Base-by-base conservation (phyloP, 2,888 invertebrate species). In the Acleris holmiana region DNA sequence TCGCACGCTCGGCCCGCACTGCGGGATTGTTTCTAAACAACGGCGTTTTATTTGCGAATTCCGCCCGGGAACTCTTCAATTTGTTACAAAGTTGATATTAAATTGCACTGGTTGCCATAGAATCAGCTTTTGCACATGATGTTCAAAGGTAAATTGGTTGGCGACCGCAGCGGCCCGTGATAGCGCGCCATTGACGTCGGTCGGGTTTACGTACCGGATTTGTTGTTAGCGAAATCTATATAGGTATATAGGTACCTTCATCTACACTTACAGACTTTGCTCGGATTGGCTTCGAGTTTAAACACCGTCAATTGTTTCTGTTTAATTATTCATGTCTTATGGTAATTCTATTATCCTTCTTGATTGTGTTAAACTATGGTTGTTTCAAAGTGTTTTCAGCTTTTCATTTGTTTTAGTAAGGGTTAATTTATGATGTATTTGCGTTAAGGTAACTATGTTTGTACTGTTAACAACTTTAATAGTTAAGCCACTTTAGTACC, bases 61-160 rank as follows among this genome's bases (percentile, higher is more conserved):
- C 53, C 44, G 7, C 25, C 47, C 6, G 15, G 18, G 18, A 61
- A 61, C 57, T 53, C 44, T 55, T 58, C 41, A 55, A 41, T 62
- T 66, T 62, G 62, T 67, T 69, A 65, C 66, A 64, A 61, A 70
- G 54, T 59, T 68, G 55, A 67, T 68, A 47, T 40, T 51, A 53
- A 54, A 49, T 48, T 60, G 62, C 47, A 23, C 44, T 53, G 54
- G 68, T 68, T 68, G 59, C 58, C 63, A 55, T 48, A 65, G 55
- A 64, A 56, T 68, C 63, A 62, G 69, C 65, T 68, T 67, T 70
- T 79, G 76, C 78, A 77, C 72, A 76, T 76, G 73, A 78, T 65
- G 79, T 80, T 81, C 82, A 82, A 84, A 86, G 84, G 87, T 83
- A 86, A 88, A 87, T 89, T 87, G 86, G 85, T 86, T 81, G 76